Evolutionary conservation across 2,113 vertebrate genomes (phyloP).

Genomic region (Elachura formosa): DNA sequence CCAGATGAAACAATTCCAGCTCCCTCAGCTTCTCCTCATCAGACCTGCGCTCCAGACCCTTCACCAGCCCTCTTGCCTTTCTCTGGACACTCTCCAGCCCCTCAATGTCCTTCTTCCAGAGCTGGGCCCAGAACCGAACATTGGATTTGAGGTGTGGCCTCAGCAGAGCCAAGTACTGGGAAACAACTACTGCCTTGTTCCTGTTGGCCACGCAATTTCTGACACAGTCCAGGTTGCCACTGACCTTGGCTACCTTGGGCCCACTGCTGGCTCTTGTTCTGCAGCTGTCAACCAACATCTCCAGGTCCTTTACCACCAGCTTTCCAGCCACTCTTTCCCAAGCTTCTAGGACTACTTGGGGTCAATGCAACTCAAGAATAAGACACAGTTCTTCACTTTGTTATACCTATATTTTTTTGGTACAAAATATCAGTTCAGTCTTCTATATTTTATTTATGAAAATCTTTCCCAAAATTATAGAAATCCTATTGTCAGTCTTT

Average conservation of each 20-base stretch:
- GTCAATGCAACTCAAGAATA: neutral
- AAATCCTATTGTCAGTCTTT: neutral
- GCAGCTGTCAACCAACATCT: too few relatives aligned
- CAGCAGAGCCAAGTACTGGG: rapidly evolving
- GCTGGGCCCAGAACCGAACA: neutral
- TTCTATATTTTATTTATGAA: neutral
- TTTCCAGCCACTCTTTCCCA: neutral
- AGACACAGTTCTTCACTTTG: neutral
- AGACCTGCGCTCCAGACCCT: neutral
- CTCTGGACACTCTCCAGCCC: rapidly evolving
- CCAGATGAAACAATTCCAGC: neutral
- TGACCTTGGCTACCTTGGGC: neutral
- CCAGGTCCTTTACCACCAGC: neutral
- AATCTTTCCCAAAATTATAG: neutral
- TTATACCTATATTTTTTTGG: neutral
- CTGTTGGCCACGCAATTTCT: rapidly evolving
- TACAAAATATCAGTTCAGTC: neutral
- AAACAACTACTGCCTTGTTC: rapidly evolving
- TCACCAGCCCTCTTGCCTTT: rapidly evolving
- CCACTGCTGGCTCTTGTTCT: too few relatives aligned
- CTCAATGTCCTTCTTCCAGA: neutral
- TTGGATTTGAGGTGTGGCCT: neutral
- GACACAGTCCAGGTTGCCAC: neutral
- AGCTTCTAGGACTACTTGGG: too few relatives aligned
- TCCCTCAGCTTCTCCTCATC: neutral